phyloP scores from a whole-genome alignment of 2,888 invertebrate genomes.

The Drosophila leonis region DNA sequence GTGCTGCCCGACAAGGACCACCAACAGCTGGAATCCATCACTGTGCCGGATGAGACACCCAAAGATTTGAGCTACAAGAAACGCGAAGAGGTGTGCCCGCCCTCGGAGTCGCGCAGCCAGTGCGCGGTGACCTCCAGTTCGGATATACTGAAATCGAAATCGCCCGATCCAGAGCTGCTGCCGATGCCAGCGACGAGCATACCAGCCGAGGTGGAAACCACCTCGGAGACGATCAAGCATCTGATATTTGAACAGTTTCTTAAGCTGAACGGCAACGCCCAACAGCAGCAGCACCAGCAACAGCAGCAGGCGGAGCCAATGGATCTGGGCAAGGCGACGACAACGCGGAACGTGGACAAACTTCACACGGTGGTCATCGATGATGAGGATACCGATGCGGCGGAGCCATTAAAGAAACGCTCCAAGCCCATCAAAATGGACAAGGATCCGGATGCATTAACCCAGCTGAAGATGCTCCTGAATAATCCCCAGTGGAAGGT shows the following conservation, averaged over 20 bases:
- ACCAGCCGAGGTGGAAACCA: slow-evolving; percentile 87
- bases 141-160: slow-evolving; percentile 89
- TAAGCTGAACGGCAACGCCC: slow-evolving; percentile 70
- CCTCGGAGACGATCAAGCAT: slow-evolving; percentile 87
- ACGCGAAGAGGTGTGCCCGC: slow-evolving; percentile 83
- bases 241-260: slow-evolving; percentile 81
- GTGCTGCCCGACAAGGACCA: slow-evolving; percentile 83
- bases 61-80: slow-evolving; percentile 88
- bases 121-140: slow-evolving; percentile 90
- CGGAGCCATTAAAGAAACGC: slow-evolving; percentile 86
- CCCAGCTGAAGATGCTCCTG: slow-evolving; percentile 90
- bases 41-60: slow-evolving; percentile 86
- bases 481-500: slow-evolving; percentile 89
- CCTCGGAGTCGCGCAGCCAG: slow-evolving; percentile 79
- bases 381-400: slow-evolving; percentile 73
- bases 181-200: slow-evolving; percentile 86
- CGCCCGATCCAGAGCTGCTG: slow-evolving; percentile 86
- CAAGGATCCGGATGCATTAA: slow-evolving; percentile 88
- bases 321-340: slow-evolving; percentile 87
- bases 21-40: slow-evolving; percentile 39
- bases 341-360: slow-evolving; percentile 84
- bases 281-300: slow-evolving; percentile 83
- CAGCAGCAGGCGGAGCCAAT: slow-evolving; percentile 89
- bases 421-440: slow-evolving; percentile 85
- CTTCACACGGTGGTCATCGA: slow-evolving; percentile 85